phyloP scores from a whole-genome alignment of 2,113 vertebrate species.

The Andinoacara biseriatus region DNA sequence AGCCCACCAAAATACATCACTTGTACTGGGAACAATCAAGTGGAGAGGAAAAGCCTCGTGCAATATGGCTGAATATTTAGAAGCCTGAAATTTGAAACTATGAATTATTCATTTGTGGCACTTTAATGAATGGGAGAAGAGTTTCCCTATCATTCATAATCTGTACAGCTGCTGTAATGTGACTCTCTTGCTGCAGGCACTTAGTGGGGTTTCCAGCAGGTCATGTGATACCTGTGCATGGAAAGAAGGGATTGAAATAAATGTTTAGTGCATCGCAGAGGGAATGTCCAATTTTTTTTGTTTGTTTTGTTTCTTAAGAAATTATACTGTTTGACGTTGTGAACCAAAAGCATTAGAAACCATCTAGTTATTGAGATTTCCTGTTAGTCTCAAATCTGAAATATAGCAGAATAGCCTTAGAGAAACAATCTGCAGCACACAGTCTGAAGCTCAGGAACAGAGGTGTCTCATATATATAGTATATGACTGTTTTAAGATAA shows the following conservation, averaged over 20 bases:
- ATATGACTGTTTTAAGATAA: neutral
- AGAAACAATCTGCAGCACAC: neutral
- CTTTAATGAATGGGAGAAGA: conserved; percentile 78
- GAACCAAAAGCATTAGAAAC: conserved; percentile 1
- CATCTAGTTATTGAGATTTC: neutral
- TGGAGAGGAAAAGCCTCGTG: conserved; percentile 53
- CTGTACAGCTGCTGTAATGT: conserved; percentile 71
- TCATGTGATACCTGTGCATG: conserved; percentile 49
- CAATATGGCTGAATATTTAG: conserved; percentile 69
- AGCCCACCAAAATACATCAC: conserved; percentile 47
- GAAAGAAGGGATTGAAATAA: conserved; percentile 36
- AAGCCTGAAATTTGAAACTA: conserved; percentile 68
- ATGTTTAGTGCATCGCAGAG: conserved; percentile 11
- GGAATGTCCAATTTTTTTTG: neutral
- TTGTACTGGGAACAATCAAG: conserved; percentile 35
- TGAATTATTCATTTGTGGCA: conserved; percentile 78
- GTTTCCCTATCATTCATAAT: conserved; percentile 79
- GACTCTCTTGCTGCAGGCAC: conserved; percentile 68
- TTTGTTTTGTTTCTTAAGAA: neutral
- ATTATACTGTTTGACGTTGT: conserved; percentile 4
- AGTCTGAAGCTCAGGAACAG: neutral
- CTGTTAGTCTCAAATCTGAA: neutral
- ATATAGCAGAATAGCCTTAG: neutral
- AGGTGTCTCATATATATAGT: neutral
- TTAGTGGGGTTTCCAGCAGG: conserved; percentile 63